A percentile compares a stretch with the other conserved stretches of the same genome.
Evolutionary conservation across 2,113 vertebrate genomes (phyloP).

Genomic region (Sciurus niger): DNA sequence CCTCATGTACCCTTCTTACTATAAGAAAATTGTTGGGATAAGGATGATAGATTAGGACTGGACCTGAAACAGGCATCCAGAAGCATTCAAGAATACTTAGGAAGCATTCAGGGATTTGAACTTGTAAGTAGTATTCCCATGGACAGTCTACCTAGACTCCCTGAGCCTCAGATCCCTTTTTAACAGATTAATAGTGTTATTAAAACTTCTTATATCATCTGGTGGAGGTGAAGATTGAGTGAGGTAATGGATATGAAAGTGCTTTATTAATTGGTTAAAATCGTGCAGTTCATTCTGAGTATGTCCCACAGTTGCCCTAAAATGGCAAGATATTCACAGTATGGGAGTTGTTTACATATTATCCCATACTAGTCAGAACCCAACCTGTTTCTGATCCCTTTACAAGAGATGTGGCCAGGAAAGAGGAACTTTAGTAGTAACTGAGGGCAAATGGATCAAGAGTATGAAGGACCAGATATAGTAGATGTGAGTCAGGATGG

Average conservation of each 20-base stretch:
- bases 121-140: background rate
- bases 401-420: background rate
- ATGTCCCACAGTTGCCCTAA: background rate
- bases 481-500: background rate
- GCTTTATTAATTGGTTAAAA: background rate
- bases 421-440: too few species aligned
- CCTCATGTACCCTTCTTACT: fast-evolving
- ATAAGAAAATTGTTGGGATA: background rate
- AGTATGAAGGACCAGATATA: fast-evolving
- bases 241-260: background rate
- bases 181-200: background rate
- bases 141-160: background rate
- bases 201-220: background rate
- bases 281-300: background rate
- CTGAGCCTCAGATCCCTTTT: background rate
- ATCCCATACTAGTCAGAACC: background rate
- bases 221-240: background rate
- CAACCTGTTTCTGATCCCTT: background rate
- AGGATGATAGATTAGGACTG: background rate
- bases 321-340: background rate
- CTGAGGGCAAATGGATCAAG: too few species aligned
- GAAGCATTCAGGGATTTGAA: background rate
- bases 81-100: background rate
- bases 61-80: background rate
- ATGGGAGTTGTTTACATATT: background rate